Percentiles rank a stretch among this genome's conserved stretches.
phyloP scores from a whole-genome alignment of 2,888 invertebrate species.

The Euzophera pinguis region DNA sequence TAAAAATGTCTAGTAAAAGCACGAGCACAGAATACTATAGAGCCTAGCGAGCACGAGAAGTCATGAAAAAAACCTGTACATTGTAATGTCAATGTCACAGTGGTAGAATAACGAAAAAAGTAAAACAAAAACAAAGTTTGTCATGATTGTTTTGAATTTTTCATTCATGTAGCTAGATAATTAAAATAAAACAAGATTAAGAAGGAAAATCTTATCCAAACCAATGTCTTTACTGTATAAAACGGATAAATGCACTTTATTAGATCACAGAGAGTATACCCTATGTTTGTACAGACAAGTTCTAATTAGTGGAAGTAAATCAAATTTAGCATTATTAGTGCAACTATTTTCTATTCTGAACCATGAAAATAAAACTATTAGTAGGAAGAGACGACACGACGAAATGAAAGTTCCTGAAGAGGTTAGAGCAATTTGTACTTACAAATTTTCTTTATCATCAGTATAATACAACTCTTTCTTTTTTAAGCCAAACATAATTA shows the following conservation, averaged over 20 bases:
- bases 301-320: conserved; percentile 24
- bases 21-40: too few species aligned
- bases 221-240: conserved; percentile 27
- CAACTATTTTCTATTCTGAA: conserved; percentile 49
- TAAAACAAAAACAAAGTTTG: too few species aligned
- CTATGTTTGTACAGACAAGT: conserved; percentile 43
- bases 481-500: background rate
- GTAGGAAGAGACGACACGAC: conserved; percentile 40
- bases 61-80: too few species aligned
- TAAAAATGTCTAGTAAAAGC: too few species aligned
- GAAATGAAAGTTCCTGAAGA: conserved; percentile 36
- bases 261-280: conserved; percentile 50
- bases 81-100: too few species aligned
- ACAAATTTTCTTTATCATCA: too few species aligned
- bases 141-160: too few species aligned
- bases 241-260: conserved; percentile 28
- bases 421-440: conserved; percentile 34
- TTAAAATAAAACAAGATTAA: too few species aligned
- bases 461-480: conserved; percentile 9
- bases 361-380: conserved; percentile 22
- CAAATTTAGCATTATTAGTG: conserved; percentile 30
- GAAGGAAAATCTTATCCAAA: too few species aligned
- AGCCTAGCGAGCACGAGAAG: too few species aligned
- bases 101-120: too few species aligned
- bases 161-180: background rate